Evolutionary conservation across 2,113 vertebrate genomes (phyloP).

Genomic region (Saccopteryx bilineata): DNA sequence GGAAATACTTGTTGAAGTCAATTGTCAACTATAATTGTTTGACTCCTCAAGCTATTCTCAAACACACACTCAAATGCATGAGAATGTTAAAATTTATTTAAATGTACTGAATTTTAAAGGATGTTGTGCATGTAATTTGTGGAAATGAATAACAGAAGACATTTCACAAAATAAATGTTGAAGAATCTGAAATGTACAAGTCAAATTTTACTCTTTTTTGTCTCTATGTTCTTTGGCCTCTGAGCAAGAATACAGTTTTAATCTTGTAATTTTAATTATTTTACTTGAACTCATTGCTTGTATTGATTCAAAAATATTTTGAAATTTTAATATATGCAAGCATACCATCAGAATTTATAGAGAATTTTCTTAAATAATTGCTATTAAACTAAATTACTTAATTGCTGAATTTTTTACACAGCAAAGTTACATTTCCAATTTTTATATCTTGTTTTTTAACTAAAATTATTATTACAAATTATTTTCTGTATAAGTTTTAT

Average conservation of each 20-base stretch:
- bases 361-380: background rate
- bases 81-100: background rate
- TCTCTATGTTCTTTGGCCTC: background rate
- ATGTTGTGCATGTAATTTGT: background rate
- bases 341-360: background rate
- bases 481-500: background rate
- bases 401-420: background rate
- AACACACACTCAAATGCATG: background rate
- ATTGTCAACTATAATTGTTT: background rate
- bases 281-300: background rate
- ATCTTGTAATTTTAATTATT: background rate
- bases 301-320: background rate
- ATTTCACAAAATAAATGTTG: background rate
- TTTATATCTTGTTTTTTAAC: background rate
- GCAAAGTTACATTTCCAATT: background rate
- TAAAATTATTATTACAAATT: background rate
- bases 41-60: background rate
- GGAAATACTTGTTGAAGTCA: background rate
- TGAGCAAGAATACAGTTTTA: background rate
- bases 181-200: background rate
- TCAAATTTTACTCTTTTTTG: slow-evolving; percentile 3
- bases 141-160: background rate
- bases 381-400: slow-evolving; percentile 1
- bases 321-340: background rate
- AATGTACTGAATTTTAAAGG: background rate